A percentile compares a stretch with the other conserved stretches of the same genome.
phyloP scores from a whole-genome alignment of 2,113 vertebrate genomes.

The Felis catus region DNA sequence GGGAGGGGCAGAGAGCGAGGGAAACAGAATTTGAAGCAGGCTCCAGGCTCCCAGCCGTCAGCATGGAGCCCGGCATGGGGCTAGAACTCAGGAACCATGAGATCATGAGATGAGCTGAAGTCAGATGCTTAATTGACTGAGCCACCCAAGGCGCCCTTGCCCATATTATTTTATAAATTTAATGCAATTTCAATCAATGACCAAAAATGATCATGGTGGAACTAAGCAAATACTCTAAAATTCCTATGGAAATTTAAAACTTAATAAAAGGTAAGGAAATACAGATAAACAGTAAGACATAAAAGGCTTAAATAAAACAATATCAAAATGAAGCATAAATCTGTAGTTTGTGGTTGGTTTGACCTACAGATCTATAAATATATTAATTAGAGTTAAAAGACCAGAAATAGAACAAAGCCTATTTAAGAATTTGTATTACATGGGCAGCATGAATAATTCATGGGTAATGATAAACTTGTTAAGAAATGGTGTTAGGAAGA shows the following conservation, averaged over 20 bases:
- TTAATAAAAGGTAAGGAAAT: not conserved
- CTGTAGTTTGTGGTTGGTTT: not conserved
- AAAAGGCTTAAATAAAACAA: not conserved
- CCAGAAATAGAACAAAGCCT: not conserved
- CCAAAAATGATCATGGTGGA: not conserved
- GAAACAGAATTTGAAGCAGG: too few relatives aligned
- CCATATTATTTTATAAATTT: not conserved
- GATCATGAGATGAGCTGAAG: too few relatives aligned
- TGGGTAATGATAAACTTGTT: not conserved
- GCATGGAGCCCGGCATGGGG: too few relatives aligned
- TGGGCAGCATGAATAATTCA: not conserved
- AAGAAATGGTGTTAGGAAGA: not conserved
- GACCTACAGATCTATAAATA: not conserved
- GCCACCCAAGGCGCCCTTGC: too few relatives aligned
- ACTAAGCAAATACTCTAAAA: not conserved
- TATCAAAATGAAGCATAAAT: not conserved
- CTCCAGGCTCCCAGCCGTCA: too few relatives aligned
- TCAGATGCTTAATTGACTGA: too few relatives aligned
- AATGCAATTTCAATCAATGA: not conserved
- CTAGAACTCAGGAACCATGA: too few relatives aligned
- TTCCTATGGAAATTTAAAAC: not conserved
- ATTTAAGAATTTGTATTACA: not conserved
- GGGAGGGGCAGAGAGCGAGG: too few relatives aligned
- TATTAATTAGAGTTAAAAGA: not conserved
- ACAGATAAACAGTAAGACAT: not conserved